Conservation (phyloP, 2,888 invertebrate genomes). For the Heteromyza rotundicornis region DNA sequence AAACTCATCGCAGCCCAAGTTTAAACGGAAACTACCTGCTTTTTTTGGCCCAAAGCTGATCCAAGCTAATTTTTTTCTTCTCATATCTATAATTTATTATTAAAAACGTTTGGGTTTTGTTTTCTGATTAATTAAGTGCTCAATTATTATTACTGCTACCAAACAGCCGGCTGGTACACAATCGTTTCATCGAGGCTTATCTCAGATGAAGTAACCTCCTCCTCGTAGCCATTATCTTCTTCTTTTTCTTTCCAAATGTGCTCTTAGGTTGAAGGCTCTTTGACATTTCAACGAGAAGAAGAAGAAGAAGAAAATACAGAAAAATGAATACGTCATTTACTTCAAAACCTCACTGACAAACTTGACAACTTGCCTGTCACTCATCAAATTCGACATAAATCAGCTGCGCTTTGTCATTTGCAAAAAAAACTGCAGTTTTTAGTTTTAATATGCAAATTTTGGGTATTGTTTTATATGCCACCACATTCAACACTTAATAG, state of each 20-base stretch:
- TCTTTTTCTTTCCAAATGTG: neutral
- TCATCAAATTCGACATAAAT: neutral
- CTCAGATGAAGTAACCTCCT: neutral
- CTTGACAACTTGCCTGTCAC: neutral
- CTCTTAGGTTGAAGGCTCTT: neutral
- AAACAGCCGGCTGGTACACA: conserved; percentile 9
- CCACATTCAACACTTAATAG: neutral
- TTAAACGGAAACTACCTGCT: neutral
- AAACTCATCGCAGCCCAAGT: neutral
- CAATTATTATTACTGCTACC: conserved; percentile 39
- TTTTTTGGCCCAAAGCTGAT: too few species aligned
- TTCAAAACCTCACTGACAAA: neutral
- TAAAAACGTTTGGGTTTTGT: conserved; percentile 17
- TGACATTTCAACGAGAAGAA: neutral
- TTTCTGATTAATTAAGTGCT: conserved; percentile 49
- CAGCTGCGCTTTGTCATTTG: neutral
- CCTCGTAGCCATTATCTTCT: neutral
- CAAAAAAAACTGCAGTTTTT: neutral
- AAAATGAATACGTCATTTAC: neutral
- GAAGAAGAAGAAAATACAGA: neutral
- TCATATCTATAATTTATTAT: too few species aligned
- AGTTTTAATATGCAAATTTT: neutral
- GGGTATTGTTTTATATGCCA: neutral
- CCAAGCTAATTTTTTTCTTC: too few species aligned
- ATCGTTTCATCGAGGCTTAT: neutral